These are phyloP conservation scores for Caenorhabditis virilis DNA, from an alignment of 2,888 invertebrate species.

Conservation along the genomic window DNA sequence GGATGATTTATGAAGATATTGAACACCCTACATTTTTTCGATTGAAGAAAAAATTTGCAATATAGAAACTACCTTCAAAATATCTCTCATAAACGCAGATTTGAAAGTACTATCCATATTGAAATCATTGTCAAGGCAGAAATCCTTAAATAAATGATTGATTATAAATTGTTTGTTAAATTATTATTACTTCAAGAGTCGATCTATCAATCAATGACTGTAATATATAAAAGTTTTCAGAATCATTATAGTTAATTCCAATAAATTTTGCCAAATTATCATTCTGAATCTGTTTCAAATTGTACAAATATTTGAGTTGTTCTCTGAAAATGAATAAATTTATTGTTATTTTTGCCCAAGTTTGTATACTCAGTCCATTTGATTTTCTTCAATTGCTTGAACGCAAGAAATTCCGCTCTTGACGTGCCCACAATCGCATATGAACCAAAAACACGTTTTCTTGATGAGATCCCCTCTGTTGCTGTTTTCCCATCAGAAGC, in stretches of 20 bases:
- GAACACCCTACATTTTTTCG: slow-evolving; percentile 46
- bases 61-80: slow-evolving; percentile 41
- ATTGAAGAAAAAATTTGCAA: slow-evolving; percentile 1
- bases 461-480: slow-evolving; percentile 26
- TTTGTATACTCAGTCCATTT: slow-evolving; percentile 54
- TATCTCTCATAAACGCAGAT: slow-evolving; percentile 65
- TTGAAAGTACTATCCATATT: slow-evolving; percentile 64
- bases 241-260: slow-evolving; percentile 63
- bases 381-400: slow-evolving; percentile 54
- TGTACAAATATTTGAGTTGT: slow-evolving; percentile 54
- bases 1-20: slow-evolving; percentile 60
- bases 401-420: slow-evolving; percentile 59
- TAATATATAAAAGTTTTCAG: slow-evolving; percentile 52
- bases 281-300: slow-evolving; percentile 59
- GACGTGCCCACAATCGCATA: slow-evolving; percentile 59
- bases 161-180: no score
- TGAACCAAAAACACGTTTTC: slow-evolving; percentile 36
- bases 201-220: slow-evolving; percentile 61
- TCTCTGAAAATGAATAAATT: slow-evolving; percentile 14
- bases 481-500: slow-evolving; percentile 4
- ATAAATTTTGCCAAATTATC: slow-evolving; percentile 62
- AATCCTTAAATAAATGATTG: slow-evolving; percentile 50
- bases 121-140: slow-evolving; percentile 58
- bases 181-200: slow-evolving; percentile 48
- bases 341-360: not conserved